Conservation (phyloP, 2,113 vertebrate genomes). For the Corvus cornix region DNA sequence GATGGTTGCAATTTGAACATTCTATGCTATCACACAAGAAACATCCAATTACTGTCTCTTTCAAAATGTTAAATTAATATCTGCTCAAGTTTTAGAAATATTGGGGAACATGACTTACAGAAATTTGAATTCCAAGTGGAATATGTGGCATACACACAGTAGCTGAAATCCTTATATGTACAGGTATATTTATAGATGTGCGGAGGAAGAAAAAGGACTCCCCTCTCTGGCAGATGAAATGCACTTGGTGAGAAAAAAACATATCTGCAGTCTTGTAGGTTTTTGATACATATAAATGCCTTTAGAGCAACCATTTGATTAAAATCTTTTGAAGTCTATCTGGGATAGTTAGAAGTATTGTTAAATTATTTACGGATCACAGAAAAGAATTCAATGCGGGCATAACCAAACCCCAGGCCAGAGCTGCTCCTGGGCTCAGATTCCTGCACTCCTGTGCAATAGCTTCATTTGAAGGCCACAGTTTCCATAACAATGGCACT, state of each 20-base stretch:
- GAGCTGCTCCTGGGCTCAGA: neutral
- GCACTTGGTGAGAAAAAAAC: neutral
- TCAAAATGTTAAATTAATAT: neutral
- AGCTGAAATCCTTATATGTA: neutral
- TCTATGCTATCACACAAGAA: neutral
- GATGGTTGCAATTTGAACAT: neutral
- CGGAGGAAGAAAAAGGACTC: neutral
- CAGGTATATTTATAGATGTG: neutral
- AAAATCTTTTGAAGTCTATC: neutral
- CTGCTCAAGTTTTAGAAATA: neutral
- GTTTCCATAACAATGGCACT: conserved; percentile 25
- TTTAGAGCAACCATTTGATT: neutral
- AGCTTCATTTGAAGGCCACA: neutral
- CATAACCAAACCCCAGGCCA: neutral
- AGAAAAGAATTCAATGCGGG: neutral
- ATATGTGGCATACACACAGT: neutral
- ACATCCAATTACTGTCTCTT: neutral
- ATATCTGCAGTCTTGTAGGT: neutral
- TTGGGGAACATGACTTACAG: neutral
- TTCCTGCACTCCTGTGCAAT: neutral
- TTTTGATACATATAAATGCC: neutral
- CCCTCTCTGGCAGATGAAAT: neutral
- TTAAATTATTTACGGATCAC: neutral
- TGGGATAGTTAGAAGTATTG: neutral
- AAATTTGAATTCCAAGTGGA: neutral